phyloP scores from a whole-genome alignment of 2,113 vertebrate genomes.

The Thamnophis sirtalis region DNA sequence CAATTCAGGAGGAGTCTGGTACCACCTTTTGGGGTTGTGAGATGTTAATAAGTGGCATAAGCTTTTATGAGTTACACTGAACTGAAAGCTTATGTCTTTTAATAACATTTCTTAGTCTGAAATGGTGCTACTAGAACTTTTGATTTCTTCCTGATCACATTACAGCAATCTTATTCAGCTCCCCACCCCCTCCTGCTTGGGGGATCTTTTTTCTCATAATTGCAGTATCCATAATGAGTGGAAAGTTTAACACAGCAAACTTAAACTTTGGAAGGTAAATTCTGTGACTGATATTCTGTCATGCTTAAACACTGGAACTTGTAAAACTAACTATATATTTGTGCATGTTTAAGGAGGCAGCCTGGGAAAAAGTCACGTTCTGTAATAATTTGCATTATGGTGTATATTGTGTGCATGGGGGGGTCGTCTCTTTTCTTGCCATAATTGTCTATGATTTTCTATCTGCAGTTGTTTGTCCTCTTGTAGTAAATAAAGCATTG shows the following conservation, averaged over 20 bases:
- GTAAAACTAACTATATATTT: neutral
- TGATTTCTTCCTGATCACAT: neutral
- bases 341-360: neutral
- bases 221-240: neutral
- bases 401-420: neutral
- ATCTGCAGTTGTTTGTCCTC: neutral
- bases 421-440: neutral
- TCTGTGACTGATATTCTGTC: neutral
- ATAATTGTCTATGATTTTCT: neutral
- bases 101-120: neutral
- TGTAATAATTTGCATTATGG: neutral
- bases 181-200: no score
- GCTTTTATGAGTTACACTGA: neutral
- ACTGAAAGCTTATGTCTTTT: neutral
- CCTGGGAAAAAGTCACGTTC: neutral
- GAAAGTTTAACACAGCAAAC: neutral
- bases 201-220: neutral
- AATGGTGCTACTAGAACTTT: neutral
- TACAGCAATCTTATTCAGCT: neutral
- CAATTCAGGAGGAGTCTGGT: neutral
- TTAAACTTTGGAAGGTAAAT: neutral
- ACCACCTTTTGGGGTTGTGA: neutral
- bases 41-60: neutral
- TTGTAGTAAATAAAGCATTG: neutral
- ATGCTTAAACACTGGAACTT: neutral